These are phyloP conservation scores for Neoaliturus tenellus DNA, from an alignment of 2,888 invertebrate species.

Conservation along the genomic window DNA sequence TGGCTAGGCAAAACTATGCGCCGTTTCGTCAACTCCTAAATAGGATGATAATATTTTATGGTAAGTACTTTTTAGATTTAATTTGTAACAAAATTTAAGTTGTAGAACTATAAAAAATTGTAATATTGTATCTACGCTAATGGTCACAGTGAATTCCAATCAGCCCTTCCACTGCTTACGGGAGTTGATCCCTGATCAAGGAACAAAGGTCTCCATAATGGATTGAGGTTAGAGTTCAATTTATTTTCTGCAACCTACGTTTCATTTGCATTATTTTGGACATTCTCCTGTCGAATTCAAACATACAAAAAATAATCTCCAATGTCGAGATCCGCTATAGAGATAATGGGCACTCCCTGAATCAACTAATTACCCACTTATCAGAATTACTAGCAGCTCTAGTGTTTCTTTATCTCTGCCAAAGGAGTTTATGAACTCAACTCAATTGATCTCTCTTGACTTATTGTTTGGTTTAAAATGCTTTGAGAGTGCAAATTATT, in stretches of 20 bases:
- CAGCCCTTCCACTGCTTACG: conserved; percentile 3
- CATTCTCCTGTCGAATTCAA: background rate
- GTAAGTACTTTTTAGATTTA: conserved; percentile 28
- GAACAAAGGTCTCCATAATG: conserved; percentile 58
- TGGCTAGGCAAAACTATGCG: conserved; percentile 54
- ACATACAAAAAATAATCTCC: background rate
- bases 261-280: background rate
- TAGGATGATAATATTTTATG: conserved; percentile 57
- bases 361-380: background rate
- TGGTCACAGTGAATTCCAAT: background rate
- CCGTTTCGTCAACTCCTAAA: conserved; percentile 52
- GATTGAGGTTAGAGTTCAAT: conserved; percentile 57
- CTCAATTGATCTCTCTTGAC: too few species aligned
- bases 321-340: background rate
- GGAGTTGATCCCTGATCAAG: conserved; percentile 19
- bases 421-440: background rate
- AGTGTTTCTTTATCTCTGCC: background rate
- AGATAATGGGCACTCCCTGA: background rate
- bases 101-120: background rate
- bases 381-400: background rate
- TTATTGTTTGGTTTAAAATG: too few species aligned
- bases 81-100: background rate
- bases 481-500: too few species aligned
- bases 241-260: conserved; percentile 35
- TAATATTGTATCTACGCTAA: background rate